A percentile compares a stretch with the other conserved stretches of the same genome.
Conservation (phyloP, 2,797 vertebrate species). For the Naso thynnoides region DNA sequence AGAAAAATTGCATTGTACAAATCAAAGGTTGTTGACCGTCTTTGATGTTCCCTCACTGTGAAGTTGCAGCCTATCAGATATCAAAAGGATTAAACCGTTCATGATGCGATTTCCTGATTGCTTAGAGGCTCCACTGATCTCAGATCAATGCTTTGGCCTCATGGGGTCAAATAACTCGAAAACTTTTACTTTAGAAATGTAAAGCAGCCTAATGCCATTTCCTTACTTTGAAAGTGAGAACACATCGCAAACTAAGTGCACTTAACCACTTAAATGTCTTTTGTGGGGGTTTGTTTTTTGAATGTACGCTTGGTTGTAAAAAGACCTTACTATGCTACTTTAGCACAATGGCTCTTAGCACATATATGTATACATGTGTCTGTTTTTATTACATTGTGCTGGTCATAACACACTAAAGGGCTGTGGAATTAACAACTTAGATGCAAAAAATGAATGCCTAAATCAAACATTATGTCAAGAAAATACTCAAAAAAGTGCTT, state of each 20-base stretch:
- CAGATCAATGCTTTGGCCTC: slow-evolving; percentile 18
- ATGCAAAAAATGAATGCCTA: slow-evolving; percentile 9
- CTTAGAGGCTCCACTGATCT: slow-evolving; percentile 31
- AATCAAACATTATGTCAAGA: slow-evolving; percentile 42
- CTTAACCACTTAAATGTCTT: slow-evolving; percentile 45
- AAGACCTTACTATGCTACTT: slow-evolving; percentile 18
- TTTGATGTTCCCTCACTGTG: neutral
- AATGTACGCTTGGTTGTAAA: slow-evolving; percentile 33
- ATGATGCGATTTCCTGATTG: slow-evolving; percentile 46
- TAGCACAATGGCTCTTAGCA: slow-evolving; percentile 25
- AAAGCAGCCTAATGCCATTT: slow-evolving; percentile 1
- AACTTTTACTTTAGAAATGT: slow-evolving; percentile 20
- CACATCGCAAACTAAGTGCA: slow-evolving; percentile 39
- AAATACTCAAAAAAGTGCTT: slow-evolving; percentile 24
- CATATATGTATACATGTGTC: slow-evolving; percentile 9
- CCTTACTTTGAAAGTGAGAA: slow-evolving; percentile 35
- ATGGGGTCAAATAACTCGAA: slow-evolving; percentile 35
- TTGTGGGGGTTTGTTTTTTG: slow-evolving; percentile 1
- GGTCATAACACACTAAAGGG: slow-evolving; percentile 53
- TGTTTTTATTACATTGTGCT: slow-evolving; percentile 50
- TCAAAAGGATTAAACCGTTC: slow-evolving; percentile 19
- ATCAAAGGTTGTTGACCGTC: too few relatives aligned
- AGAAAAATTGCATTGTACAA: too few relatives aligned
- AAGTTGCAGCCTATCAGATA: slow-evolving; percentile 21
- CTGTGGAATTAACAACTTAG: slow-evolving; percentile 25